Conservation (phyloP, 2,113 vertebrate genomes). For the Dasyornis broadbenti region DNA sequence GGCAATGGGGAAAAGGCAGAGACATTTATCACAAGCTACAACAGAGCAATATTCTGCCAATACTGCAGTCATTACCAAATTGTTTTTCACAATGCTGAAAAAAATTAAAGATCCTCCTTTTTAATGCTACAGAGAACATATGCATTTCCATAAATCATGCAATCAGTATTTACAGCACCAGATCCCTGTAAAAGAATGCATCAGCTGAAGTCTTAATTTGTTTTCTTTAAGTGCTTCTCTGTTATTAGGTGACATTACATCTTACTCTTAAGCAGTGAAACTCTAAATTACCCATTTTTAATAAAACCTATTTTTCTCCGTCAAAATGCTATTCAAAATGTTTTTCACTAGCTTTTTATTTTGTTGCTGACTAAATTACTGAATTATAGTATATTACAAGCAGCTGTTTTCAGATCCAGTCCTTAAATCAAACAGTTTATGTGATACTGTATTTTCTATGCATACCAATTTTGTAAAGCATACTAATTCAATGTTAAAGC, state of each 20-base stretch:
- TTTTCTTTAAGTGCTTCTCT: background rate
- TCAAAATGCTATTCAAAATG: background rate
- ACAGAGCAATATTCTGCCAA: background rate
- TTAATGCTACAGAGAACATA: background rate
- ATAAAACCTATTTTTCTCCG: background rate
- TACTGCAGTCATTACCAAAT: background rate
- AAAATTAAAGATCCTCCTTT: background rate
- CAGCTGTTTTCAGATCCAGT: background rate
- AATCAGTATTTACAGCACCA: background rate
- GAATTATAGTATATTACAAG: background rate
- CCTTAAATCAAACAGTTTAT: background rate
- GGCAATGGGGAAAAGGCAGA: background rate
- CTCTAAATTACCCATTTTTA: background rate
- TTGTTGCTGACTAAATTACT: background rate
- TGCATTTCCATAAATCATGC: background rate
- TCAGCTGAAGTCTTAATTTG: background rate
- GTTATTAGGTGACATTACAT: background rate
- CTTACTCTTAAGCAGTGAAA: background rate
- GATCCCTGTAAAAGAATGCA: background rate
- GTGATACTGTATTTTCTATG: background rate
- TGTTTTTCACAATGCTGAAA: background rate
- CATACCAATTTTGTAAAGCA: background rate
- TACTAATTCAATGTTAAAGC: background rate
- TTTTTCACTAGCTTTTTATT: background rate
- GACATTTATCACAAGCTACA: background rate